Conservation (phyloP, 2,888 invertebrate genomes). For the Anorthoa munda region DNA sequence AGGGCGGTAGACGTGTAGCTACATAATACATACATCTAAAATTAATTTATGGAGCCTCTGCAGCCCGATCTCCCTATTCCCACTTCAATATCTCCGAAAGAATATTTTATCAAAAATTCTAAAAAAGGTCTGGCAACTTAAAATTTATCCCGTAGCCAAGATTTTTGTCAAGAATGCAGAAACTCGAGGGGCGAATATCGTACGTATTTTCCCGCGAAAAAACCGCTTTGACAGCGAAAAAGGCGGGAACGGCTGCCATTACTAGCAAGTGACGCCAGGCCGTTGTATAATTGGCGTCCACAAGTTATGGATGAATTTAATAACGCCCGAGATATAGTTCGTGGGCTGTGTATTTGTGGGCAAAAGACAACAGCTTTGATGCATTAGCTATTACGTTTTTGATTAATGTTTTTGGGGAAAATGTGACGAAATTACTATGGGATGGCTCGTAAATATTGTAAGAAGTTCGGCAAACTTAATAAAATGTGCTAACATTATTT, state of each 20-base stretch:
- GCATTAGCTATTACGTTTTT: constrained; percentile 48
- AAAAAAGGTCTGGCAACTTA: constrained; percentile 64
- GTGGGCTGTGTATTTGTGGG: constrained; percentile 61
- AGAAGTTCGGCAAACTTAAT: not conserved
- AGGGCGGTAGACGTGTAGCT: not conserved
- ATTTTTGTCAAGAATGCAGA: constrained; percentile 69
- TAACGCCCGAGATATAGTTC: constrained; percentile 69
- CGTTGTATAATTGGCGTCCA: constrained; percentile 79
- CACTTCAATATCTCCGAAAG: constrained; percentile 58
- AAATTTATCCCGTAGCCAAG: constrained; percentile 68
- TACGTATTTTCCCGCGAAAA: constrained; percentile 84
- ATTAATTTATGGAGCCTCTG: constrained; percentile 45
- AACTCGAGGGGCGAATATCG: constrained; percentile 73
- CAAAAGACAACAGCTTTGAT: constrained; percentile 66
- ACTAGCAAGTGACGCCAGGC: constrained; percentile 92
- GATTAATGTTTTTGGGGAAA: constrained; percentile 43
- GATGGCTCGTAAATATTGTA: constrained; percentile 4
- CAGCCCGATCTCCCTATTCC: constrained; percentile 49
- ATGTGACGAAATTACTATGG: constrained; percentile 22
- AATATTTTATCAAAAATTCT: constrained; percentile 65
- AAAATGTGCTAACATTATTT: not conserved
- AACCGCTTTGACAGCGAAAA: constrained; percentile 90
- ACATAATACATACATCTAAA: constrained; percentile 23
- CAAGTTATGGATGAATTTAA: constrained; percentile 80
- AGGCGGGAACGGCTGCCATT: constrained; percentile 91